Percentiles rank a stretch among this genome's conserved stretches.
Conservation (phyloP, 92 coral and sea anemone genomes). For the Zoanthus sansibaricus region DNA sequence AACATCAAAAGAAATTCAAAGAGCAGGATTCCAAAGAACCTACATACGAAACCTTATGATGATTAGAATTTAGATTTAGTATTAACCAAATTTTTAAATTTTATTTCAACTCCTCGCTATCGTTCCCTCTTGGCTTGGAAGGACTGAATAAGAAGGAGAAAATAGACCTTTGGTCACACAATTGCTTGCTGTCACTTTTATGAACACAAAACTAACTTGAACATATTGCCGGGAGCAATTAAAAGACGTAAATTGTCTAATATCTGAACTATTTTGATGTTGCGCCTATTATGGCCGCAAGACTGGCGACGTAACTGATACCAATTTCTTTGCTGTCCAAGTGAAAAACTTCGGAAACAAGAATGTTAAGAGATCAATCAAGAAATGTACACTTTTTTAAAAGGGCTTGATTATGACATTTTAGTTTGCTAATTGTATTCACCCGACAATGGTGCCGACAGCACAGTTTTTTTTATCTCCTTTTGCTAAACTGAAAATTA, state of each 20-base stretch:
- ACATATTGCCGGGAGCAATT: too few relatives aligned
- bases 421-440: not conserved
- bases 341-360: not conserved
- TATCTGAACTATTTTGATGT: not conserved
- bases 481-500: too few relatives aligned
- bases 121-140: too few relatives aligned
- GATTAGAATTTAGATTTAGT: not conserved
- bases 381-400: not conserved
- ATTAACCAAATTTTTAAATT: not conserved
- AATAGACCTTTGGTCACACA: too few relatives aligned
- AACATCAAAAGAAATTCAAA: conserved; percentile 65
- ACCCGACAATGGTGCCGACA: not conserved
- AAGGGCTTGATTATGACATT: not conserved
- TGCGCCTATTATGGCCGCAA: not conserved
- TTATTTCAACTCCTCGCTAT: not conserved
- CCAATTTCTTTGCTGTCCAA: not conserved
- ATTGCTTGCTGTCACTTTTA: too few relatives aligned
- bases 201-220: too few relatives aligned
- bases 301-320: not conserved
- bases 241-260: too few relatives aligned
- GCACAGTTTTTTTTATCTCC: not conserved
- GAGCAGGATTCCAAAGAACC: conserved; percentile 51
- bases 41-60: conserved; percentile 77
- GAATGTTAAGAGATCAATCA: not conserved
- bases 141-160: too few relatives aligned